A percentile compares a stretch with the other conserved stretches of the same genome.
Evolutionary conservation across 2,888 invertebrate species (phyloP).

Genomic region (Cephus pulcher): DNA sequence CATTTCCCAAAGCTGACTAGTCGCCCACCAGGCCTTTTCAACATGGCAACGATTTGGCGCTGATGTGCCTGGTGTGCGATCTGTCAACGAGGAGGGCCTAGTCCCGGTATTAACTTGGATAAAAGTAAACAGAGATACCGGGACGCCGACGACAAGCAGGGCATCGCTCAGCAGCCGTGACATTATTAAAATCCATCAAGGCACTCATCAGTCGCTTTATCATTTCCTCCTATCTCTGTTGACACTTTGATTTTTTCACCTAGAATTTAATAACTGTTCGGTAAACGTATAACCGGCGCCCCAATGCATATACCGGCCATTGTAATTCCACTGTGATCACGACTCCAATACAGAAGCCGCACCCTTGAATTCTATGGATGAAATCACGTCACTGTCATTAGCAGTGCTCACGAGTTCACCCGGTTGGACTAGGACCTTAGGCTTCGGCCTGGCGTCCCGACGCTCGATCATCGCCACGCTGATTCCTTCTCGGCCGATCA

Average conservation of each 20-base stretch:
- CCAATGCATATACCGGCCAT: not conserved
- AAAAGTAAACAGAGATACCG: slow-evolving; percentile 23
- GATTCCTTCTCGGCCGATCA: slow-evolving; percentile 29
- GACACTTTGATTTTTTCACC: slow-evolving; percentile 18
- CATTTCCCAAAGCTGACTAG: not conserved
- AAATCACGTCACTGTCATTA: not conserved
- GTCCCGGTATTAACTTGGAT: slow-evolving; percentile 8
- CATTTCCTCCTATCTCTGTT: slow-evolving; percentile 33
- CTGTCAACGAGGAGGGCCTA: slow-evolving; percentile 16
- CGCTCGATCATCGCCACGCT: slow-evolving; percentile 34
- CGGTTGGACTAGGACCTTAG: not conserved
- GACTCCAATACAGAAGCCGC: not conserved
- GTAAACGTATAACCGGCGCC: not conserved
- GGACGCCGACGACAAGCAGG: slow-evolving; percentile 19
- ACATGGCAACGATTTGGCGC: not conserved
- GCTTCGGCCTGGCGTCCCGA: not conserved
- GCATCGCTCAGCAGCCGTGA: slow-evolving; percentile 35
- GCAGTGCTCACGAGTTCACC: not conserved
- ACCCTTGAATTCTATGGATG: not conserved
- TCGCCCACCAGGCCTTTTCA: not conserved
- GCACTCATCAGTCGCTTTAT: slow-evolving; percentile 27
- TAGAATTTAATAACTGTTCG: not conserved
- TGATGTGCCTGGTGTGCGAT: slow-evolving; percentile 26
- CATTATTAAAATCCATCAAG: slow-evolving; percentile 36
- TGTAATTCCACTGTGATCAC: not conserved